Conservation (phyloP, 2,888 invertebrate genomes). For the Callyntrura guangdongensis region DNA sequence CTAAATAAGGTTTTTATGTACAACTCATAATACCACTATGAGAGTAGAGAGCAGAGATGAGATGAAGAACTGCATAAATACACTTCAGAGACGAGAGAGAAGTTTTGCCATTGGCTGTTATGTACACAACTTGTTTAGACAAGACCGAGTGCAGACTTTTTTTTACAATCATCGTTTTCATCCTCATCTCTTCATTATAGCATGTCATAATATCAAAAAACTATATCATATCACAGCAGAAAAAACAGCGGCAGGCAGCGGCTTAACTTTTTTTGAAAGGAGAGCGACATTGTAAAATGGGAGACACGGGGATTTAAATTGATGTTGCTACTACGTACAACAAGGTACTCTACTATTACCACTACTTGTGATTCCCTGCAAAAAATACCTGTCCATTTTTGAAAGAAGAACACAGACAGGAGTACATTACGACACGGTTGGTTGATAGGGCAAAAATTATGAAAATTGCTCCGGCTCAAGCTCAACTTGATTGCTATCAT, state of each 20-base stretch:
- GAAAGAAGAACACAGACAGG: not conserved
- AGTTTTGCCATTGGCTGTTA: slow-evolving; percentile 11
- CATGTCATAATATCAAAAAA: slow-evolving; percentile 1
- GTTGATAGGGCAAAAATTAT: slow-evolving; percentile 68
- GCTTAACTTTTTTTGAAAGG: slow-evolving; percentile 17
- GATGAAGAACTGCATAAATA: slow-evolving; percentile 29
- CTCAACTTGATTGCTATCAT: slow-evolving; percentile 14
- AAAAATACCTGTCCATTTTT: not conserved
- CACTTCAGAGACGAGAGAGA: not conserved
- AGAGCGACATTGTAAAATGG: slow-evolving; percentile 21
- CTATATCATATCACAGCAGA: slow-evolving; percentile 28
- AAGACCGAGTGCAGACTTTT: slow-evolving; percentile 17
- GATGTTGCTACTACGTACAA: not conserved
- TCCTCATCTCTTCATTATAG: not conserved
- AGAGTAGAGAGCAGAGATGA: not conserved
- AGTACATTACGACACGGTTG: slow-evolving; percentile 59
- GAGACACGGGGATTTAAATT: not conserved
- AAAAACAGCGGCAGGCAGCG: too few species aligned
- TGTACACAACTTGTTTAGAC: not conserved
- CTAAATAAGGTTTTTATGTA: slow-evolving; percentile 25
- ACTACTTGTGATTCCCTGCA: not conserved
- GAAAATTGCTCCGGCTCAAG: slow-evolving; percentile 64
- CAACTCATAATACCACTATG: not conserved
- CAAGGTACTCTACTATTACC: not conserved
- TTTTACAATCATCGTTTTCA: slow-evolving; percentile 28